Evolutionary conservation across 2,888 invertebrate species (phyloP), one percentile per base, ranked within the genome.

Genomic region (Lapara coniferarum): DNA sequence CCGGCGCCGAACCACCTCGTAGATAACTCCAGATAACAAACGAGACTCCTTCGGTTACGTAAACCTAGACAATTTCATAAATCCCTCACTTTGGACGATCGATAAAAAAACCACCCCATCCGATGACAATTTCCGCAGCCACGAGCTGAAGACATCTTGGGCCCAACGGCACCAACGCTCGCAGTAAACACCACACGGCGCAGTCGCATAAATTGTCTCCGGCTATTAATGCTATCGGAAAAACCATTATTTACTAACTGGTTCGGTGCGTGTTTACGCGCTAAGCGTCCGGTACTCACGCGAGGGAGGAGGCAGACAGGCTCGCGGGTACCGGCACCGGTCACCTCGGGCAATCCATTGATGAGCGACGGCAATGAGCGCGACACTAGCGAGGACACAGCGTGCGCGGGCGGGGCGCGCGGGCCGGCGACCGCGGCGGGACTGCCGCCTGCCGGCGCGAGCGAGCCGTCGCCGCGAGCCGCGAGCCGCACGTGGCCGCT

Each of bases 261-360:
- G 80, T 80, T 74, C 75, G 75, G 78, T 77, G 78, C 77, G 73
- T 58, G 72, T 79, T 79, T 81, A 77, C 77, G 79, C 79, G 77
- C 72, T 78, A 78, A 77, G 74, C 73, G 73, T 76, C 74, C 68
- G 76, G 78, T 77, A 80, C 84, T 86, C 77, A 85, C 84, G 79
- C 76, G 80, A 74, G 71, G 55, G 19, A 74, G 75, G 77, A 74
- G 78, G 71, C 74, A 67, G 71, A 72, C 66, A 55, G 70, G 69
- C 71, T 73, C 75, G 75, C 73, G 75, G 55, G 70, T 77, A 77
- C 74, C 72, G 79, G 77, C 80, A 81, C 80, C 84, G 89, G 91
- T 92, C 92, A 92, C 85, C 92, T 88, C 82, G 79, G 84, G 85
- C 84, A 86, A 85, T 89, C 91, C 92, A 92, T 92, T 88, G 88